These are phyloP conservation scores for Sebastes hopkinsi DNA, from an alignment of 2,797 vertebrate genomes.

Conservation along the genomic window DNA sequence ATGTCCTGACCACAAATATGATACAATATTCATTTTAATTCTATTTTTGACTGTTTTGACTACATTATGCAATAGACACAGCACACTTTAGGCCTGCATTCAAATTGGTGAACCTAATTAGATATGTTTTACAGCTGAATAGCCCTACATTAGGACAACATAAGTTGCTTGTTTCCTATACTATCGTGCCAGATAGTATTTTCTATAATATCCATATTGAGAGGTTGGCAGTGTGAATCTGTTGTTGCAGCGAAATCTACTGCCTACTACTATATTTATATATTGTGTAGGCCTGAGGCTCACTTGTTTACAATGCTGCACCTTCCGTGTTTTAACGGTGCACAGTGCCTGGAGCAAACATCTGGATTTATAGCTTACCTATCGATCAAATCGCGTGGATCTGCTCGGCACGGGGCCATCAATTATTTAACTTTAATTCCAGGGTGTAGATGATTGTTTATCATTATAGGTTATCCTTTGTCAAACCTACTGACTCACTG, in stretches of 20 bases:
- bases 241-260: accelerated
- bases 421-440: not conserved
- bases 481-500: not conserved
- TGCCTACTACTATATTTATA: not conserved
- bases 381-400: not conserved
- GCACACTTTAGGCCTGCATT: not conserved
- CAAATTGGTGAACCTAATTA: not conserved
- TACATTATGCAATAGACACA: not conserved
- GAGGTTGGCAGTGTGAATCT: not conserved
- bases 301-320: not conserved
- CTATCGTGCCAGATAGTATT: not conserved
- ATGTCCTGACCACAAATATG: not conserved
- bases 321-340: not conserved
- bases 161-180: not conserved
- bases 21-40: not conserved
- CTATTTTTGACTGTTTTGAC: not conserved
- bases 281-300: not conserved
- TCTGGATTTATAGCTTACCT: not conserved
- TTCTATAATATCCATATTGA: not conserved
- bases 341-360: not conserved
- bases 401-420: not conserved
- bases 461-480: not conserved
- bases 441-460: not conserved
- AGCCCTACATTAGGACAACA: not conserved
- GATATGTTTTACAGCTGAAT: not conserved